Base-by-base conservation (phyloP, 1,140 invertebrate genomes). In the Aphis craccivora region DNA sequence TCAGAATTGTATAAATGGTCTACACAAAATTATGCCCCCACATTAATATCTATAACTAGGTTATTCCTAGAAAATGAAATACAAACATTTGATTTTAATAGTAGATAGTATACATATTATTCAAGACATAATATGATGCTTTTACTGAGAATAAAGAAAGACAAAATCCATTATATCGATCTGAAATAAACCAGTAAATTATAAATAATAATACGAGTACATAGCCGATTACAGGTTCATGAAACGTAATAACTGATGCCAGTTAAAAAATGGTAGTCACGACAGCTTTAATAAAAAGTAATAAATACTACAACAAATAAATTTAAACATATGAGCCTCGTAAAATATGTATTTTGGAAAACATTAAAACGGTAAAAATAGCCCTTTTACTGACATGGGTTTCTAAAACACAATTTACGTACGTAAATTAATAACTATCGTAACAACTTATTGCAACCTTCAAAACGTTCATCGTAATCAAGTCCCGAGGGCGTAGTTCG, bases 291-390 rank as follows among this genome's bases (percentile, higher is more conserved):
- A 76, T 76, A 40, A 40, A 40, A 40, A 40, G 37, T 40, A 76
- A 76, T 76, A 76, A 76, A 76, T 76, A 18, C 11, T n/a, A 76
- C 14, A 76, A 76, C n/a, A 76, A 76, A 76, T 76, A 76, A 5
- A 76, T 76, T 60, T 76, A 76, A n/a, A 18, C 60, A n/a, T n/a
- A n/a, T 76, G 30, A 3, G 30, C 60, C 11, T 35, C 60, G 30
- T 76, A 76, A 76, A 76, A 76, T n/a, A 76, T 76, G 60, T n/a
- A 76, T 76, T 76, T 76, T 1, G 60, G 60, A 76, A 76, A 76
- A 76, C 60, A 76, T 76, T 76, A 76, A 76, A 76, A 76, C 60
- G 60, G 60, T 76, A 76, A 76, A 76, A 76, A 76, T 76, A 76
- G 60, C n/a, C 60, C 30, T 8, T n/a, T 67, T 76, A n/a, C 60